A percentile compares a stretch with the other conserved stretches of the same genome.
Evolutionary conservation across 92 coral and sea anemone genomes (phyloP).

Genomic region (Palythoa grandiflora): DNA sequence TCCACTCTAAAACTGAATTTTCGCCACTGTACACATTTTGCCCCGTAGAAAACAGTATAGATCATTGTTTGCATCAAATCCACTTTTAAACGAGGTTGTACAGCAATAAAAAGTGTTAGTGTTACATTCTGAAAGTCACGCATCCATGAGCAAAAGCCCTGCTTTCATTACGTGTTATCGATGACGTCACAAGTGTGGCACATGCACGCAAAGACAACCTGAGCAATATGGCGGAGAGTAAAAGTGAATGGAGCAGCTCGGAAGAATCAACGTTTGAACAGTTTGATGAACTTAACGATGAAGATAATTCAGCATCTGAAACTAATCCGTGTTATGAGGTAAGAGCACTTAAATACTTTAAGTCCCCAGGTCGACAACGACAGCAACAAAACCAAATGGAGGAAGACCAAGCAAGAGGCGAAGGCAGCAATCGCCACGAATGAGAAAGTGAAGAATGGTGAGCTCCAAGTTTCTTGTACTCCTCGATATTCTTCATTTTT

Average conservation of each 20-base stretch:
- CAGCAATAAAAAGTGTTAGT: too few species aligned
- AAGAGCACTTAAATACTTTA: not conserved
- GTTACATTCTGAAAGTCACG: too few species aligned
- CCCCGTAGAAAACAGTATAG: too few species aligned
- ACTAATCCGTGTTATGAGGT: not conserved
- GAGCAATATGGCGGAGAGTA: not conserved
- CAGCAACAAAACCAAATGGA: not conserved
- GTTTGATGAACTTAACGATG: conserved; percentile 17
- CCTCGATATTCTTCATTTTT: not conserved
- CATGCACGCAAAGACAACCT: not conserved
- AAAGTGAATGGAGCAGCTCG: not conserved
- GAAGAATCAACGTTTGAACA: not conserved
- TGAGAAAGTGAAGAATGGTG: not conserved
- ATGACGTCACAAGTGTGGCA: too few species aligned
- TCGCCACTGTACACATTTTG: too few species aligned
- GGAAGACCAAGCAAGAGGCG: not conserved
- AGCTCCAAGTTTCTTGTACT: conserved; percentile 7
- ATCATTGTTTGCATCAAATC: too few species aligned
- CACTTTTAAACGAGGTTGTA: too few species aligned
- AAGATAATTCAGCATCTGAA: not conserved
- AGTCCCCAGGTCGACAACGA: conserved; percentile 8
- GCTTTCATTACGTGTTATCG: too few species aligned
- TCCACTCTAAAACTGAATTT: too few species aligned
- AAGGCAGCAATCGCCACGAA: conserved; percentile 10
- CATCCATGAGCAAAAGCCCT: too few species aligned